These are phyloP conservation scores for Mystacides longicornis DNA, from an alignment of 2,888 invertebrate species.

Conservation along the genomic window DNA sequence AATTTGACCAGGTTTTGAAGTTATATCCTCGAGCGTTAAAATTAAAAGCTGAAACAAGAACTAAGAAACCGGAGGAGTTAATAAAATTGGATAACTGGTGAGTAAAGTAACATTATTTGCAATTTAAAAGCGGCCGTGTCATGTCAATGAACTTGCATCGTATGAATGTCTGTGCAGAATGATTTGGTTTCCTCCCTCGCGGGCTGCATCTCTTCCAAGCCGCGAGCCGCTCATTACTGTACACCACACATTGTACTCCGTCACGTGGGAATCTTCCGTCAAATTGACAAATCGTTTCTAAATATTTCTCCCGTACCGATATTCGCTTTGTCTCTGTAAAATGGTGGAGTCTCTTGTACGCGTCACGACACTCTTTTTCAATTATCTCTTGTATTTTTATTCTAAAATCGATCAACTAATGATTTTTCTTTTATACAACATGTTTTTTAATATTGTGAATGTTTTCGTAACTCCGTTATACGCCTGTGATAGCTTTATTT, in stretches of 20 bases:
- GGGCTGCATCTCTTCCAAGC: conserved; percentile 51
- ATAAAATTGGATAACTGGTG: conserved; percentile 93
- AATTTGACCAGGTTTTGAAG: conserved; percentile 83
- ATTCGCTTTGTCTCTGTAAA: conserved; percentile 42
- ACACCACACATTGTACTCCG: conserved; percentile 39
- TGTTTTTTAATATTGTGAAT: too few species aligned
- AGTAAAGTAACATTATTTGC: conserved; percentile 53
- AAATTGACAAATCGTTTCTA: conserved; percentile 51
- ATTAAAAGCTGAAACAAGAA: conserved; percentile 83
- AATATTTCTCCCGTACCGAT: not conserved
- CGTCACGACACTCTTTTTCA: conserved; percentile 30
- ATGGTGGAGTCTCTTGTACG: conserved; percentile 45
- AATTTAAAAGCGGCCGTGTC: conserved; percentile 54
- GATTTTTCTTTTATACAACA: too few species aligned
- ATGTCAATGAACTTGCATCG: conserved; percentile 55
- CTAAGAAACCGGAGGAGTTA: conserved; percentile 89
- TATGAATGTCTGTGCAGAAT: conserved; percentile 54
- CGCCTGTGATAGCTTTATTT: too few species aligned
- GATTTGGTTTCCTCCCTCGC: conserved; percentile 60
- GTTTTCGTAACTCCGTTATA: too few species aligned
- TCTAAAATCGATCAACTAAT: too few species aligned
- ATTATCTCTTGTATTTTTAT: not conserved
- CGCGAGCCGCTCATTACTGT: conserved; percentile 53
- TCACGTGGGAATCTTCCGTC: conserved; percentile 70
- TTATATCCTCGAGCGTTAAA: conserved; percentile 86